Percentiles rank a stretch among this genome's conserved stretches.
These are phyloP conservation scores for Anthopleura xanthogrammica DNA, from an alignment of 92 coral and sea anemone genomes.

Conservation along the genomic window DNA sequence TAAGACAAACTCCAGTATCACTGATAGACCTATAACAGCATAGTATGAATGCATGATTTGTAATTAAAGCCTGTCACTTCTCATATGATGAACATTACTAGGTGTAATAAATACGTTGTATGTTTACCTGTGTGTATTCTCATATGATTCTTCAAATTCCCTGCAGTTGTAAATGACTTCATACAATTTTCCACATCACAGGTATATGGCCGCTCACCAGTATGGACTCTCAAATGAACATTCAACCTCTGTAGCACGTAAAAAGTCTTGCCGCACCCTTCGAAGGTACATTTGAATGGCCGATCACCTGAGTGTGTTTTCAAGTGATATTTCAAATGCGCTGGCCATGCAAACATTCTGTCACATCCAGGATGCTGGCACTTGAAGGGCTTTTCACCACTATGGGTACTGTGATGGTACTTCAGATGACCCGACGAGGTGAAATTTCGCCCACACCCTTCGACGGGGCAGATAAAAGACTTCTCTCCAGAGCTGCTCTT, in stretches of 20 bases:
- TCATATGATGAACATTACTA: no score
- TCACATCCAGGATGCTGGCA: constrained; percentile 88
- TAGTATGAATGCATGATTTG: no score
- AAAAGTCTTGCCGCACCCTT: constrained; percentile 83
- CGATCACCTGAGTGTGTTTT: constrained; percentile 88
- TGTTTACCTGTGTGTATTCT: constrained; percentile 79
- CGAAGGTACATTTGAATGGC: constrained; percentile 71
- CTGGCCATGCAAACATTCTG: constrained; percentile 93
- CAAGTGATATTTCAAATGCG: constrained; percentile 84
- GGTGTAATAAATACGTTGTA: no score
- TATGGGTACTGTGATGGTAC: constrained; percentile 83
- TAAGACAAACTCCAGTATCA: no score
- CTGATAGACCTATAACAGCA: no score
- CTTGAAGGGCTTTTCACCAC: constrained; percentile 78
- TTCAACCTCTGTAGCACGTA: constrained; percentile 85
- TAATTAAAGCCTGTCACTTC: no score
- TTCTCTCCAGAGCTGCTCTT: constrained; percentile 80
- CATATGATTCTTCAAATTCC: constrained; percentile 88
- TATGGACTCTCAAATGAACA: constrained; percentile 80
- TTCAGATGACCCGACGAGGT: constrained; percentile 87
- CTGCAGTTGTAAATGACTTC: constrained; percentile 86
- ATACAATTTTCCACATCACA: constrained; percentile 66
- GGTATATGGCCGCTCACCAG: constrained; percentile 80
- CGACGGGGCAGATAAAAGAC: constrained; percentile 61
- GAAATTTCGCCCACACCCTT: constrained; percentile 78